phyloP scores from a whole-genome alignment of 2,888 invertebrate genomes.

The Eudasyphora cyanicolor region DNA sequence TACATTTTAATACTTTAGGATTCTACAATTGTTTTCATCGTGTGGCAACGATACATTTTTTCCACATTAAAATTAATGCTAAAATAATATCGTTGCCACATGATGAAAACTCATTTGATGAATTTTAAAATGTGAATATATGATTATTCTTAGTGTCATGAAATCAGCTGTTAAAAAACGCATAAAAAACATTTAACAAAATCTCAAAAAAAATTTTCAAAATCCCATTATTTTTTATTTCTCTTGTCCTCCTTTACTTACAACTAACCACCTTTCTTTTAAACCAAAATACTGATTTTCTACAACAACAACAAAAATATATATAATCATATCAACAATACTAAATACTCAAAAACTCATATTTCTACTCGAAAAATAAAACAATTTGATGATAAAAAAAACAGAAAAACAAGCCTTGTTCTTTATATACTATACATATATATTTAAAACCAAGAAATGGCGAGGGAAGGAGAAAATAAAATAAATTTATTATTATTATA shows the following conservation, averaged over 20 bases:
- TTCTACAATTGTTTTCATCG: too few relatives aligned
- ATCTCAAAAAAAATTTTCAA: background rate
- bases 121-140: too few relatives aligned
- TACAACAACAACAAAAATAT: constrained; percentile 34
- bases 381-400: constrained; percentile 59
- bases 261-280: background rate
- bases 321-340: constrained; percentile 65
- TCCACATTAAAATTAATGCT: too few relatives aligned
- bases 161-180: too few relatives aligned
- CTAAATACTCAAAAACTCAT: constrained; percentile 60
- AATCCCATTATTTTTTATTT: background rate
- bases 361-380: constrained; percentile 60
- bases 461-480: constrained; percentile 43
- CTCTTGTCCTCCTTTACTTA: background rate
- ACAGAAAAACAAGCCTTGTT: constrained; percentile 68
- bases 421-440: constrained; percentile 69
- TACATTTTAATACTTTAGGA: too few relatives aligned
- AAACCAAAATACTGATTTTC: constrained; percentile 5
- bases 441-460: constrained; percentile 35
- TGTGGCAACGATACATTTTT: too few relatives aligned
- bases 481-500: constrained; percentile 73
- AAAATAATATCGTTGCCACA: too few relatives aligned
- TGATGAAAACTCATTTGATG: too few relatives aligned
- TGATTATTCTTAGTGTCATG: too few relatives aligned
- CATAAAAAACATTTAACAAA: background rate